Evolutionary conservation across 2,888 invertebrate species (phyloP).

Genomic region (Pseudeuparius sepicola): DNA sequence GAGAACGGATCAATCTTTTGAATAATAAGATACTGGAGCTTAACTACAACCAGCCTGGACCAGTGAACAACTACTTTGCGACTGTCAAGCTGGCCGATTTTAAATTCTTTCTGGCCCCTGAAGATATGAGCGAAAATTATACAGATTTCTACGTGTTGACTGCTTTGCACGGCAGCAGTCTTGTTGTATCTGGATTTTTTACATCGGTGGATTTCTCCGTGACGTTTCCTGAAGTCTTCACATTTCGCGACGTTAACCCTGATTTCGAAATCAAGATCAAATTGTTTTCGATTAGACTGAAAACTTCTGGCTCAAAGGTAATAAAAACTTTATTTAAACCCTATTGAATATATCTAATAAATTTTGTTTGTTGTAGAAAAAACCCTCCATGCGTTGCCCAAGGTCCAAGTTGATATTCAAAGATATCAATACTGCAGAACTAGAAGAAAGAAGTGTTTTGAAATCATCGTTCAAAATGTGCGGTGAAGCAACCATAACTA

Average conservation of each 20-base stretch:
- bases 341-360: too few relatives aligned
- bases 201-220: constrained; percentile 23
- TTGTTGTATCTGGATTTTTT: constrained; percentile 28
- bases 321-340: too few relatives aligned
- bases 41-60: not conserved
- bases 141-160: constrained; percentile 35
- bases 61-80: not conserved
- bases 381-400: constrained; percentile 16
- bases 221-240: constrained; percentile 28
- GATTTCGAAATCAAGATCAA: constrained; percentile 39
- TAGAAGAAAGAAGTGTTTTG: constrained; percentile 22
- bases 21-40: not conserved
- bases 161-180: constrained; percentile 28
- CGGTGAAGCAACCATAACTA: constrained; percentile 20
- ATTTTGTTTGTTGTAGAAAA: constrained; percentile 12
- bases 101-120: constrained; percentile 5
- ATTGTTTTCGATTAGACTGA: constrained; percentile 37
- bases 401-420: constrained; percentile 24
- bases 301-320: too few relatives aligned
- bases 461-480: constrained; percentile 24
- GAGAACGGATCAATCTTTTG: constrained; percentile 23
- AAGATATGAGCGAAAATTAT: constrained; percentile 19
- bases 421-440: constrained; percentile 23
- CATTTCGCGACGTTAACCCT: constrained; percentile 33
- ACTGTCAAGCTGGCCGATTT: too few relatives aligned